Evolutionary conservation across 2,113 vertebrate genomes (phyloP).

Genomic region (Phyllostomus hastatus): DNA sequence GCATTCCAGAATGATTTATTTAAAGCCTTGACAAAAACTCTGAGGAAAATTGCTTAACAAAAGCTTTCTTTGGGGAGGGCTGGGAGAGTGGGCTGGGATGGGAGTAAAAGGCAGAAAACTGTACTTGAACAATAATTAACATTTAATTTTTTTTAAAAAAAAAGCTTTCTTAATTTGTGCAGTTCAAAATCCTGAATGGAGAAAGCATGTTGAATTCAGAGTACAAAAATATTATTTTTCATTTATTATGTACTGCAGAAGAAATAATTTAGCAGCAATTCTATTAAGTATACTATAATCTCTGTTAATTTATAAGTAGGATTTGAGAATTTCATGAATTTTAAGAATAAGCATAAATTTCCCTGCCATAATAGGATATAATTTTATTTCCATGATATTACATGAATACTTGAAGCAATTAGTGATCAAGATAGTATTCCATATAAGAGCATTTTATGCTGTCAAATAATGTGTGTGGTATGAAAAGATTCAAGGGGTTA

Average conservation of each 20-base stretch:
- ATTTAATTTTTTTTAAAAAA: not conserved
- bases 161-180: conserved; percentile 33
- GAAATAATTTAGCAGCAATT: not conserved
- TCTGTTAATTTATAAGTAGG: not conserved
- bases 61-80: not conserved
- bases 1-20: not conserved
- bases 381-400: not conserved
- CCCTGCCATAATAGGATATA: not conserved
- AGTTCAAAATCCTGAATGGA: not conserved
- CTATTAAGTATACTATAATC: not conserved
- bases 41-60: conserved; percentile 59
- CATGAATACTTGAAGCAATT: not conserved
- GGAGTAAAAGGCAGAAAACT: no score
- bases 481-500: not conserved
- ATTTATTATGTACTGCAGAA: not conserved
- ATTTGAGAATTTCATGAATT: not conserved
- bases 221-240: not conserved
- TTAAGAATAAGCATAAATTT: not conserved
- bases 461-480: not conserved
- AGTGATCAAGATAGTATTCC: not conserved
- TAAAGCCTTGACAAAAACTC: conserved; percentile 24
- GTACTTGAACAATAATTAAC: no score
- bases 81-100: no score
- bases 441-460: not conserved
- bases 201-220: conserved; percentile 30